Conservation (phyloP, 1,140 invertebrate genomes). For the Ceratina calcarata region DNA sequence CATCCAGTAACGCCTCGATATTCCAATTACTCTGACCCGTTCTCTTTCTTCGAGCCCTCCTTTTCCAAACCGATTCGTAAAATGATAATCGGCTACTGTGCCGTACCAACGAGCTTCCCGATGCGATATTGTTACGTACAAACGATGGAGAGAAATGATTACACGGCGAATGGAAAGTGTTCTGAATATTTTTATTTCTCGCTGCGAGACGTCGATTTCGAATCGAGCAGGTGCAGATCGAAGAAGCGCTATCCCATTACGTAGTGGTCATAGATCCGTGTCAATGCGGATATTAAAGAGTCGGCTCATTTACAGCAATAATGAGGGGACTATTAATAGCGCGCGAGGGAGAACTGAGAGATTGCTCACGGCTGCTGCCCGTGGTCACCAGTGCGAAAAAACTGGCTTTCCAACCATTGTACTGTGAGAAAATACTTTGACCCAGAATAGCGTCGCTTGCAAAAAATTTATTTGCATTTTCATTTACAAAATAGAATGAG, state of each 20-base stretch:
- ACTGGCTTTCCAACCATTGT: slow-evolving; percentile 31
- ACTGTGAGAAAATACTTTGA: background rate
- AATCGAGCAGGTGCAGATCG: slow-evolving; percentile 43
- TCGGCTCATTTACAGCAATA: slow-evolving; percentile 79
- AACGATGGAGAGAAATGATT: too few relatives aligned
- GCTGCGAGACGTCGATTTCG: background rate
- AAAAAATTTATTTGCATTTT: background rate
- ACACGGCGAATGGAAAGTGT: too few relatives aligned
- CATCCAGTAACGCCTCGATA: background rate
- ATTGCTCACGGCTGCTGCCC: background rate
- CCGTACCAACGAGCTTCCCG: too few relatives aligned
- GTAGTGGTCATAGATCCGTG: slow-evolving; percentile 52
- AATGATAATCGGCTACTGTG: background rate
- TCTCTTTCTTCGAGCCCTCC: background rate
- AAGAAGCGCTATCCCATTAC: background rate
- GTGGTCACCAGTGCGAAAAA: slow-evolving; percentile 31
- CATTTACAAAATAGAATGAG: background rate
- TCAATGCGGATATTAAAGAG: slow-evolving; percentile 79
- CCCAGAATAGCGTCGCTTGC: background rate
- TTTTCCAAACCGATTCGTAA: too few relatives aligned
- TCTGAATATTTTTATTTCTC: background rate
- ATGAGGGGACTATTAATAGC: slow-evolving; percentile 78
- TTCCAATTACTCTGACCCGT: background rate
- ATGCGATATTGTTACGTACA: too few relatives aligned
- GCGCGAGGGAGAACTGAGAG: slow-evolving; percentile 50